Percentiles rank a stretch among this genome's conserved stretches.
Conservation (phyloP, 2,797 vertebrate species). For the Falco peregrinus region DNA sequence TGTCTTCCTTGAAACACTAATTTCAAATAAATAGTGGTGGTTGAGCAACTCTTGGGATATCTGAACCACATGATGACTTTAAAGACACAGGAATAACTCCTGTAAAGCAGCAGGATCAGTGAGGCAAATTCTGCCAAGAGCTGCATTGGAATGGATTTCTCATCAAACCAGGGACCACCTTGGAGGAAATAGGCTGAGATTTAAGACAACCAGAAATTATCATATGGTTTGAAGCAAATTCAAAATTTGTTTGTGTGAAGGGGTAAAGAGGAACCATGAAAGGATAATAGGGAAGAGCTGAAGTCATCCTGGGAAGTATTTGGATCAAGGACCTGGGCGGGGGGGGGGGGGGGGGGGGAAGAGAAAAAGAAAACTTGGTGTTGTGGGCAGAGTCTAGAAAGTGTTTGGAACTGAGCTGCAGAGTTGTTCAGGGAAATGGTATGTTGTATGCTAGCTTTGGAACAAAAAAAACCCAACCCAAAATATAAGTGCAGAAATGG, state of each 20-base stretch:
- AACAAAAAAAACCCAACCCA: neutral
- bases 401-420: neutral
- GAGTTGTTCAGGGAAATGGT: neutral
- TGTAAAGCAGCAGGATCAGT: neutral
- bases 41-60: neutral
- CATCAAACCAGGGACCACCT: neutral
- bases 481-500: neutral
- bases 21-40: neutral
- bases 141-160: neutral
- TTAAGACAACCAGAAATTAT: neutral
- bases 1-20: neutral
- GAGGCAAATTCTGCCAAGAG: neutral
- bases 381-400: neutral
- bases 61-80: neutral
- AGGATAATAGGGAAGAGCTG: neutral
- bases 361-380: accelerated
- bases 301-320: neutral
- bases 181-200: neutral
- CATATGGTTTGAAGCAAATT: neutral
- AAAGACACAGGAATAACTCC: neutral
- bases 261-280: neutral
- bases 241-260: neutral
- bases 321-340: neutral
- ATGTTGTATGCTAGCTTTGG: neutral
- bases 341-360: too few relatives aligned